These are phyloP conservation scores for Argentina silus DNA, from an alignment of 2,797 vertebrate species.

Conservation along the genomic window DNA sequence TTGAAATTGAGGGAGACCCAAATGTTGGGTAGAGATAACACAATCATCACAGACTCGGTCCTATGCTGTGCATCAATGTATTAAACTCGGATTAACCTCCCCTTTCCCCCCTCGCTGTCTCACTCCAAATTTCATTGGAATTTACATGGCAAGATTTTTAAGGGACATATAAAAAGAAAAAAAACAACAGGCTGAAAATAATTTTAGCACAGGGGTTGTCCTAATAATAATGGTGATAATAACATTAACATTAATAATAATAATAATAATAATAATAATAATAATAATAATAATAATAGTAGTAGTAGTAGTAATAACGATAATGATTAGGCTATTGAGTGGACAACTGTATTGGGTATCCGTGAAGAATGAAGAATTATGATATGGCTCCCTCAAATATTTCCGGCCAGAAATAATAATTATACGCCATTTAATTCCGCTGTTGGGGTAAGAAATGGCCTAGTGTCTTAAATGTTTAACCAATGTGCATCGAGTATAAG, in stretches of 20 bases:
- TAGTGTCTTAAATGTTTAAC: slow-evolving; percentile 23
- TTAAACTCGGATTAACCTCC: slow-evolving; percentile 93
- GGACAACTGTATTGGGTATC: too few species aligned
- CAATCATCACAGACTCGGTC: slow-evolving; percentile 84
- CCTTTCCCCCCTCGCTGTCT: slow-evolving; percentile 70
- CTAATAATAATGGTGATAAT: slow-evolving; percentile 25
- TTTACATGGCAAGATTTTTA: slow-evolving; percentile 82
- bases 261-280: slow-evolving; percentile 22
- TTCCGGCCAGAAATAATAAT: slow-evolving; percentile 22
- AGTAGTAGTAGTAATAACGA: background rate
- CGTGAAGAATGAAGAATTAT: slow-evolving; percentile 8
- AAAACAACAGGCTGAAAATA: slow-evolving; percentile 2
- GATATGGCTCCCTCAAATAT: background rate
- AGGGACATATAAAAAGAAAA: slow-evolving; percentile 53
- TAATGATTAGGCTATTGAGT: too few species aligned
- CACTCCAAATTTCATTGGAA: slow-evolving; percentile 78
- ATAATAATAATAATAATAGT: slow-evolving; percentile 4
- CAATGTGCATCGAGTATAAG: slow-evolving; percentile 30
- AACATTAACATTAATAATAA: slow-evolving; percentile 3
- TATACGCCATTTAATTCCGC: slow-evolving; percentile 39
- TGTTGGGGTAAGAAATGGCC: slow-evolving; percentile 23
- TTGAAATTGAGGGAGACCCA: slow-evolving; percentile 96
- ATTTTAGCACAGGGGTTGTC: background rate
- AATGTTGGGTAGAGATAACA: slow-evolving; percentile 99
- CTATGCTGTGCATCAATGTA: slow-evolving; percentile 82